A percentile compares a stretch with the other conserved stretches of the same genome.
Evolutionary conservation across 2,888 invertebrate species (phyloP).

Genomic region (Mesorhabditis belari): DNA sequence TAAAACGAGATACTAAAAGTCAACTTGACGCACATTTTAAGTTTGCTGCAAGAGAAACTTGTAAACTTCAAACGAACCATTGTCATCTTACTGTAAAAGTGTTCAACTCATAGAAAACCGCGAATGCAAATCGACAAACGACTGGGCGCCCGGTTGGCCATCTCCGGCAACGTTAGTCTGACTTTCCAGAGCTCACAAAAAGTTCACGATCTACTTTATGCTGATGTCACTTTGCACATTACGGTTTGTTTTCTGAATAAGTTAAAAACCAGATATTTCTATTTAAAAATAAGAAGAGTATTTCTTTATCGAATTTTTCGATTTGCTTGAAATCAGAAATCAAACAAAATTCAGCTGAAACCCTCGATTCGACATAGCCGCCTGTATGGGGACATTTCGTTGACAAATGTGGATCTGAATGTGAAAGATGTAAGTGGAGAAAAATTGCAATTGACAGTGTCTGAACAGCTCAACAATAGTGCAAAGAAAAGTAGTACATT

Average conservation of each 20-base stretch:
- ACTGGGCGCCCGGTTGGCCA: slow-evolving; percentile 34
- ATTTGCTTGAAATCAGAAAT: not conserved
- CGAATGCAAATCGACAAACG: slow-evolving; percentile 38
- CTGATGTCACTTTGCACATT: slow-evolving; percentile 40
- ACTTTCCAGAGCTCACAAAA: slow-evolving; percentile 32
- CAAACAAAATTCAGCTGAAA: slow-evolving; percentile 31
- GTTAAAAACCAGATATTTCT: not conserved
- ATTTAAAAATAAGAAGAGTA: not conserved
- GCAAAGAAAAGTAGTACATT: slow-evolving; percentile 3
- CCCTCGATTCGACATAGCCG: slow-evolving; percentile 45
- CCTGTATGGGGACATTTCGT: slow-evolving; percentile 46
- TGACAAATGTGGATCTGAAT: slow-evolving; percentile 51
- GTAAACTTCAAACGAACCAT: not conserved
- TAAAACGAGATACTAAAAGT: too few species aligned
- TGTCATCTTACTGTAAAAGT: too few species aligned
- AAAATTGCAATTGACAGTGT: too few species aligned
- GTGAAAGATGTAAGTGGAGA: slow-evolving; percentile 35
- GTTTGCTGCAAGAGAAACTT: too few species aligned
- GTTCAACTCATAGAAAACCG: slow-evolving; percentile 41
- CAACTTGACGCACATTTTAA: slow-evolving; percentile 1
- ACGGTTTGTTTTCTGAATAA: slow-evolving; percentile 18
- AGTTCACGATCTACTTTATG: slow-evolving; percentile 39
- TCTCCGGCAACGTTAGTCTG: slow-evolving; percentile 30
- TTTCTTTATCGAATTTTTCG: too few species aligned
- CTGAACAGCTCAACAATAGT: not conserved